phyloP scores from a whole-genome alignment of 2,888 invertebrate genomes.

The Leuctra nigra region DNA sequence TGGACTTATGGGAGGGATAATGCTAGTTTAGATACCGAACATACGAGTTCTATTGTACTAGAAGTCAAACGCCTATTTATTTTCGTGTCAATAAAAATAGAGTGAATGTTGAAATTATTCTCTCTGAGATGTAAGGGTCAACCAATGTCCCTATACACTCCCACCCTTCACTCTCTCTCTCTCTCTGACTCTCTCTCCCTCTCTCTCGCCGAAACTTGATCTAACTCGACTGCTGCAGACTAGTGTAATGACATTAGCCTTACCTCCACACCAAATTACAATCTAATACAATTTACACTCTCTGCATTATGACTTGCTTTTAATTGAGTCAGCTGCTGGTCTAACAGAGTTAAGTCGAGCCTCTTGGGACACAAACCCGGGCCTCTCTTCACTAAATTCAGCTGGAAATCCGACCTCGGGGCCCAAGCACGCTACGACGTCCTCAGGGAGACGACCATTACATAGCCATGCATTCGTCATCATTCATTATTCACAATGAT shows the following conservation, averaged over 20 bases:
- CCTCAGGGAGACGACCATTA: background rate
- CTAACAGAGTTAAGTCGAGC: slow-evolving; percentile 20
- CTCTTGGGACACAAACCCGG: slow-evolving; percentile 12
- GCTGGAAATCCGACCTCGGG: slow-evolving; percentile 5
- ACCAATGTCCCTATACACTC: background rate
- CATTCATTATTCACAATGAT: too few relatives aligned
- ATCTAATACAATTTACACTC: slow-evolving; percentile 30
- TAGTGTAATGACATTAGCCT: slow-evolving; percentile 22
- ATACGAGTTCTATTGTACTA: too few relatives aligned
- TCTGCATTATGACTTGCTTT: slow-evolving; percentile 28
- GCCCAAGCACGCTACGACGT: background rate
- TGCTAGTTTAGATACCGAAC: too few relatives aligned
- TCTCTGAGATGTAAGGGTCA: slow-evolving; percentile 6
- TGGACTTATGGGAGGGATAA: too few relatives aligned
- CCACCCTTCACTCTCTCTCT: background rate
- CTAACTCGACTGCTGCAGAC: slow-evolving; percentile 24
- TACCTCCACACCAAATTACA: slow-evolving; percentile 27
- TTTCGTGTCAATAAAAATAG: too few relatives aligned
- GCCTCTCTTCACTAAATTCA: slow-evolving; percentile 1
- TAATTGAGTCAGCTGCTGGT: slow-evolving; percentile 28
- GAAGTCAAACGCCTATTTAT: too few relatives aligned
- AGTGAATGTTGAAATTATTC: too few relatives aligned
- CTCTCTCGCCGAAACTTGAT: slow-evolving; percentile 19
- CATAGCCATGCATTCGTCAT: too few relatives aligned
- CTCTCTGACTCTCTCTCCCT: background rate